A percentile compares a stretch with the other conserved stretches of the same genome.
These are phyloP conservation scores for Pangasius larnaudii DNA, from an alignment of 2,797 vertebrate genomes.

Conservation along the genomic window DNA sequence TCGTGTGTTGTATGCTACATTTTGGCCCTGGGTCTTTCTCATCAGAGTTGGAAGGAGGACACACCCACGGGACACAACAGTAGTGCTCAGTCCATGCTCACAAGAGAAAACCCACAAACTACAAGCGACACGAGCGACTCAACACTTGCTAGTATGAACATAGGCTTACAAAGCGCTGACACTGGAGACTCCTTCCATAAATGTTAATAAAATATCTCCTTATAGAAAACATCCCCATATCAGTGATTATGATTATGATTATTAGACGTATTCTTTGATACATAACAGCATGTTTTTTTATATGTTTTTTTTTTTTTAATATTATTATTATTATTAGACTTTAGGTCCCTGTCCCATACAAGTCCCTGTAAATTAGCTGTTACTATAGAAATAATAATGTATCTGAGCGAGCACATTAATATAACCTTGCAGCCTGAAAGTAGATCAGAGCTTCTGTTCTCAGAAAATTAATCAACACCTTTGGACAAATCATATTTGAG, in stretches of 20 bases:
- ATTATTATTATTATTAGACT: neutral
- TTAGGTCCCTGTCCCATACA: neutral
- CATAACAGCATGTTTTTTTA: neutral
- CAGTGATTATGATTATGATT: neutral
- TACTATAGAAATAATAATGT: neutral
- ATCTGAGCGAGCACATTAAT: neutral
- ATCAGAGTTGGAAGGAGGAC: neutral
- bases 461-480: neutral
- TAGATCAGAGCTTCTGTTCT: neutral
- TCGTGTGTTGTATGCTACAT: neutral
- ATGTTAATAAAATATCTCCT: neutral
- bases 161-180: neutral
- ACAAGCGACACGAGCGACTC: too few species aligned
- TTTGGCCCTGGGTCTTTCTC: neutral
- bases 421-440: neutral
- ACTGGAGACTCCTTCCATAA: neutral
- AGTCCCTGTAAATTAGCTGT: neutral
- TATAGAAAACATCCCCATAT: neutral
- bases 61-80: neutral
- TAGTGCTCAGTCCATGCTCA: neutral
- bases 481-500: neutral
- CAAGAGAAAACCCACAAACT: neutral
- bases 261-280: neutral
- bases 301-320: too few species aligned
- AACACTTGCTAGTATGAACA: neutral